Conservation (phyloP, 2,797 vertebrate species). For the Eulemur rubriventer region DNA sequence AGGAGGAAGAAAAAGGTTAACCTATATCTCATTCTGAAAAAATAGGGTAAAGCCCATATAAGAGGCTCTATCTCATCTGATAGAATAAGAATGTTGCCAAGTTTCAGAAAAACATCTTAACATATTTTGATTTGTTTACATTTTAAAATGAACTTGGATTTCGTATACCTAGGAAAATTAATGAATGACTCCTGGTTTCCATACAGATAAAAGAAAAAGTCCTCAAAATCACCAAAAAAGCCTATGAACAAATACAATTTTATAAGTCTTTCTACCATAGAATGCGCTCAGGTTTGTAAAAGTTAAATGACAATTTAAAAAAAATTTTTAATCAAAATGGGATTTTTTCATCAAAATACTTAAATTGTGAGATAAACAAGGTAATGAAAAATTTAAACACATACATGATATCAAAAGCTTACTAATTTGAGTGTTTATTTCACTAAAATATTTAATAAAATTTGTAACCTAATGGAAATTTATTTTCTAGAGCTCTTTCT, state of each 20-base stretch:
- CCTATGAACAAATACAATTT: background rate
- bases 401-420: background rate
- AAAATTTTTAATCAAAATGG: background rate
- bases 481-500: constrained; percentile 10
- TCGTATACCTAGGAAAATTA: constrained; percentile 23
- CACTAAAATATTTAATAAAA: background rate
- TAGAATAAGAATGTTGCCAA: background rate
- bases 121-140: constrained; percentile 1
- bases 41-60: background rate
- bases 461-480: background rate
- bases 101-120: background rate
- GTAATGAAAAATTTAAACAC: background rate
- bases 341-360: background rate
- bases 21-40: background rate
- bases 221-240: background rate
- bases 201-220: background rate
- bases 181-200: background rate
- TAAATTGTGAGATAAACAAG: background rate
- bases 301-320: background rate
- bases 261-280: background rate
- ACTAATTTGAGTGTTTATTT: constrained; percentile 3
- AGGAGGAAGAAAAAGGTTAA: background rate
- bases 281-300: background rate
- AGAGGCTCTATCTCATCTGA: background rate
- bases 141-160: background rate